phyloP scores from a whole-genome alignment of 2,888 invertebrate species.

The Meandrusa payeni region DNA sequence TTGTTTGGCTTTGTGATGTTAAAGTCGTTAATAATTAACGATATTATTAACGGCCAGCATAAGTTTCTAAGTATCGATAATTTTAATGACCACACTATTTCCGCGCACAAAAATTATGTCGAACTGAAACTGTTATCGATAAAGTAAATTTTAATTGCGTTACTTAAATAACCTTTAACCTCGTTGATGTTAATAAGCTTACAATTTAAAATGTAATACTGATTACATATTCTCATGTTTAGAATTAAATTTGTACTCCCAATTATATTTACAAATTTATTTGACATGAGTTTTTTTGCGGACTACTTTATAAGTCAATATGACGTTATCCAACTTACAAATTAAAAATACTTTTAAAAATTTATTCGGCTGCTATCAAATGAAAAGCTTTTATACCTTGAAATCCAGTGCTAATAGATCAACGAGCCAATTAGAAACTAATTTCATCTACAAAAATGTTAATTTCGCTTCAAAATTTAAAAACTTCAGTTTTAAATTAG shows the following conservation, averaged over 20 bases:
- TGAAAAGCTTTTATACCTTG: not conserved
- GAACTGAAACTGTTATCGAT: slow-evolving; percentile 24
- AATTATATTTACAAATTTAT: too few species aligned
- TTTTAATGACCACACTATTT: slow-evolving; percentile 30
- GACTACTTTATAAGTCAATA: too few species aligned
- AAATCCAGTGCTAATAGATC: slow-evolving; percentile 1
- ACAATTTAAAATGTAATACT: too few species aligned
- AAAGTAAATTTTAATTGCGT: slow-evolving; percentile 11
- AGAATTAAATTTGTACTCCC: too few species aligned
- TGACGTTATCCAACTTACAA: too few species aligned
- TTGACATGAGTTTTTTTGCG: too few species aligned
- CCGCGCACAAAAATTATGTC: slow-evolving; percentile 26
- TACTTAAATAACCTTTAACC: slow-evolving; percentile 15
- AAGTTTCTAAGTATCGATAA: slow-evolving; percentile 30
- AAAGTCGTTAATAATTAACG: slow-evolving; percentile 22
- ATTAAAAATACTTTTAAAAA: too few species aligned
- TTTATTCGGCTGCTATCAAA: too few species aligned
- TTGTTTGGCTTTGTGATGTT: slow-evolving; percentile 1
- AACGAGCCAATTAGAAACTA: not conserved
- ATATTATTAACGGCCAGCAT: slow-evolving; percentile 15
- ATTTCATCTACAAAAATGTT: slow-evolving; percentile 8
- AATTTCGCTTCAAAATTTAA: slow-evolving; percentile 1
- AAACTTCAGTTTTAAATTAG: slow-evolving; percentile 5
- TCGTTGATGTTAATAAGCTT: slow-evolving; percentile 10
- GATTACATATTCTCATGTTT: too few species aligned